Percentiles rank a stretch among this genome's conserved stretches.
Conservation (phyloP, 2,888 invertebrate genomes). For the Drosophila eohydei region DNA sequence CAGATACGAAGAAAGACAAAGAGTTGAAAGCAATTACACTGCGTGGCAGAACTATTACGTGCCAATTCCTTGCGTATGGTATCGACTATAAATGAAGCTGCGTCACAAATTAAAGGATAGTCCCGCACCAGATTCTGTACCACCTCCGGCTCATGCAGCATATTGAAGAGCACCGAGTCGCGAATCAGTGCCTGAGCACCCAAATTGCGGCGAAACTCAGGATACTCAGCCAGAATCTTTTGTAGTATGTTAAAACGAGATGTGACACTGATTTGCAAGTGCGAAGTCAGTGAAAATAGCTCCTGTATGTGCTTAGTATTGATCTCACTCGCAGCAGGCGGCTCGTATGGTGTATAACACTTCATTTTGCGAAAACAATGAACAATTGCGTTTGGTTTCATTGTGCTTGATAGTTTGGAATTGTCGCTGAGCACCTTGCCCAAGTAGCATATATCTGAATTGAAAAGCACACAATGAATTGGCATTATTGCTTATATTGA, state of each 20-base stretch:
- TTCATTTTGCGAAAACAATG: slow-evolving; percentile 86
- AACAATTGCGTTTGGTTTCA: slow-evolving; percentile 87
- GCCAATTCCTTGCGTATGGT: slow-evolving; percentile 84
- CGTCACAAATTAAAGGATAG: slow-evolving; percentile 89
- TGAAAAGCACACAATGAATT: slow-evolving; percentile 54
- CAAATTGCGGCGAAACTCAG: slow-evolving; percentile 89
- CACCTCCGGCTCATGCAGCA: slow-evolving; percentile 88
- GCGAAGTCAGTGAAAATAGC: slow-evolving; percentile 82
- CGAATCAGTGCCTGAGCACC: slow-evolving; percentile 90
- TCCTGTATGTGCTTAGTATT: slow-evolving; percentile 72
- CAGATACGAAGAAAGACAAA: not conserved
- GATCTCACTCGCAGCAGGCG: slow-evolving; percentile 61
- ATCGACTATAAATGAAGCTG: slow-evolving; percentile 86
- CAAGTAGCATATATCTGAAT: slow-evolving; percentile 88
- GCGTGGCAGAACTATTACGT: slow-evolving; percentile 75
- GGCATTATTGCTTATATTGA: slow-evolving; percentile 34
- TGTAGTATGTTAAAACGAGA: slow-evolving; percentile 86
- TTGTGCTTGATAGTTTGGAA: slow-evolving; percentile 85
- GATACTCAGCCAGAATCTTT: slow-evolving; percentile 89
- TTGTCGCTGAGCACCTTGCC: slow-evolving; percentile 88
- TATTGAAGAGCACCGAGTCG: slow-evolving; percentile 89
- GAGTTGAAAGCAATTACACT: slow-evolving; percentile 50
- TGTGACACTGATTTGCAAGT: slow-evolving; percentile 84
- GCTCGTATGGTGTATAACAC: slow-evolving; percentile 69
- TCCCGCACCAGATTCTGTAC: slow-evolving; percentile 88